Evolutionary conservation across 2,113 vertebrate species (phyloP).

Genomic region (Microcebus jonahi): DNA sequence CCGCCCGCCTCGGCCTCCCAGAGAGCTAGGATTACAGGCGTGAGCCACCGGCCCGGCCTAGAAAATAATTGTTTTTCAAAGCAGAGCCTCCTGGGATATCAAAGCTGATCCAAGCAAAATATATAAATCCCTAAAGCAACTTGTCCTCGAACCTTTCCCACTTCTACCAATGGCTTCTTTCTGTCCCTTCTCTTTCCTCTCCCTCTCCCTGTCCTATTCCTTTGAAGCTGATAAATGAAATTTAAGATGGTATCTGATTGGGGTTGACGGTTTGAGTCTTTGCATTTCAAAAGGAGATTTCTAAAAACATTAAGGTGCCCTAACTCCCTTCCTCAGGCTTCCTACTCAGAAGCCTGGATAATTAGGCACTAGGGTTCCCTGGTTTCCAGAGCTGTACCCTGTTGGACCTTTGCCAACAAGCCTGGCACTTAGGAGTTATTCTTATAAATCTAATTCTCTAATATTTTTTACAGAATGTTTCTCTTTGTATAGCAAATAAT

Average conservation of each 20-base stretch:
- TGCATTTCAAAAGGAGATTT: slow-evolving; percentile 27
- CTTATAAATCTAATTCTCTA: slow-evolving; percentile 40
- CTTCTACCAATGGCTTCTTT: neutral
- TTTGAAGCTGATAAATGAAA: slow-evolving; percentile 10
- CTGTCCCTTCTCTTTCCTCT: neutral
- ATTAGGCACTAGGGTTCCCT: neutral
- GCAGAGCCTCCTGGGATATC: neutral
- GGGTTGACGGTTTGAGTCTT: neutral
- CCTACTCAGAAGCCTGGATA: neutral
- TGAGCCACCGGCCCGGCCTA: no score
- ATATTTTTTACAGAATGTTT: slow-evolving; percentile 51
- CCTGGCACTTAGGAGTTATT: neutral
- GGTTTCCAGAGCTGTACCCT: neutral
- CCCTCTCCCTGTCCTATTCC: neutral
- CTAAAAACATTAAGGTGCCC: slow-evolving; percentile 12
- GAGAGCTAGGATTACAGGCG: no score
- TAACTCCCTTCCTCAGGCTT: slow-evolving; percentile 19
- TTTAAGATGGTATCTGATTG: neutral
- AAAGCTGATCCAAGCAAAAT: slow-evolving; percentile 23
- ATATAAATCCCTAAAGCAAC: neutral
- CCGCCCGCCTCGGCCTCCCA: no score
- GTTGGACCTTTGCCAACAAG: slow-evolving; percentile 20
- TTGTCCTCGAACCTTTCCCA: neutral
- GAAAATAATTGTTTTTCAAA: neutral
- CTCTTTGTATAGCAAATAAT: slow-evolving; percentile 39